Conservation (phyloP, 2,113 vertebrate genomes). For the Octodon degus region DNA sequence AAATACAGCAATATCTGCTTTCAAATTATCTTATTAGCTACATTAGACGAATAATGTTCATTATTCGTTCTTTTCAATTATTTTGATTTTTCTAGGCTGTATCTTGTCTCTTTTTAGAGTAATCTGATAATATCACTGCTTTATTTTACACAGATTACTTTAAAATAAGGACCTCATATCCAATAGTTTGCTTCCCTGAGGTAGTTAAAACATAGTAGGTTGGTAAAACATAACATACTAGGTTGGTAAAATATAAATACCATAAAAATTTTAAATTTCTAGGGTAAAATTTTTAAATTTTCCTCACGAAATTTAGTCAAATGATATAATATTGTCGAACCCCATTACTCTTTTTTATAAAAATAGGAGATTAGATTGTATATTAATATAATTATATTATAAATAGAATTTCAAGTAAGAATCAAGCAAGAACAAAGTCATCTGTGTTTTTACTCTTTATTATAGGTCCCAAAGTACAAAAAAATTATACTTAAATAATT, state of each 20-base stretch:
- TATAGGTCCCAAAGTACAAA: neutral
- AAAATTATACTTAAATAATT: neutral
- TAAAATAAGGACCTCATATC: neutral
- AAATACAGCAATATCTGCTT: neutral
- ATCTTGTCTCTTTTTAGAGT: neutral
- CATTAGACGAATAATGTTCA: neutral
- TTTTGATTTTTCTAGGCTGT: neutral
- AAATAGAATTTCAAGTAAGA: neutral
- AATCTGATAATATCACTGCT: neutral
- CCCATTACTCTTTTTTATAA: neutral
- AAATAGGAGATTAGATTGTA: neutral
- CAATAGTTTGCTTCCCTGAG: neutral
- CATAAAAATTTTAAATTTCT: neutral
- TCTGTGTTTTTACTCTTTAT: neutral
- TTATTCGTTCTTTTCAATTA: neutral
- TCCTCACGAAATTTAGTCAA: neutral
- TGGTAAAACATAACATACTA: neutral
- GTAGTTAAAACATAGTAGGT: neutral
- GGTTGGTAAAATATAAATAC: neutral
- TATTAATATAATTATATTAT: neutral
- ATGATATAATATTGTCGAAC: neutral
- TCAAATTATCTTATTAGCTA: neutral
- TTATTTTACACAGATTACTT: slow-evolving; percentile 27
- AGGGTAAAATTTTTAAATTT: neutral
- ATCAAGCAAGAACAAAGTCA: neutral